Evolutionary conservation across 2,113 vertebrate genomes (phyloP), one percentile per base, ranked within the genome.

Genomic region (Eidolon helvum): DNA sequence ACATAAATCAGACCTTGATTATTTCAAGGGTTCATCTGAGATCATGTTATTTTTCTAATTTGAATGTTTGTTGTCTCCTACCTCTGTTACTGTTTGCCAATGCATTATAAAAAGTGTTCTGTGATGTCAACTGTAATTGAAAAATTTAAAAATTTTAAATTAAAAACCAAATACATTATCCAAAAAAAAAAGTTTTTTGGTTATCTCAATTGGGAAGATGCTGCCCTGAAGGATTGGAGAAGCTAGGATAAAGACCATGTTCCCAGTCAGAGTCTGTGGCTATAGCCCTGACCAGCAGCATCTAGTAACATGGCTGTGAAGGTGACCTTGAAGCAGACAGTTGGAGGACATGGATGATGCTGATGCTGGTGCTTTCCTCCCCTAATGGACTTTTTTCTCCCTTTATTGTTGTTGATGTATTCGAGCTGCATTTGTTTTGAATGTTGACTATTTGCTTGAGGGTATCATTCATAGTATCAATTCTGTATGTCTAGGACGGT

Each of bases 361-460:
- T 89, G 63, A 87, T 61, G 33, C 22, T 72, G 48, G 61, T 3
- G 0, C 45, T 85, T 95, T 57, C 80, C 33, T 94, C 86, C 40
- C 38, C 50, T 91, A 75, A 79, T 86, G 57, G 93, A 48, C 53
- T 57, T 85, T n/a, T 59, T 16, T 3, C 71, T 38, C 10, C 30
- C 38, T 61, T 63, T 63, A 33, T 83, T 63, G 11, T 43, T 63
- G n/a, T 22, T 78, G 48, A 0, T 91, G 15, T 78, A 65, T 97
- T 79, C 40, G 71, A 91, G 69, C 75, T 89, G 63, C 22, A 24
- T 74, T 85, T 93, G 38, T 96, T 93, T 95, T 97, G 50, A 96
- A 92, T 87, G 65, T 65, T 87, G 63, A 33, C 68, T 95, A 0
- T 59, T 68, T 38, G 18, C 78, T 75, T 93, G n/a, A 90, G 45